Evolutionary conservation across 2,113 vertebrate genomes (phyloP).

Genomic region (Erinaceus europaeus): DNA sequence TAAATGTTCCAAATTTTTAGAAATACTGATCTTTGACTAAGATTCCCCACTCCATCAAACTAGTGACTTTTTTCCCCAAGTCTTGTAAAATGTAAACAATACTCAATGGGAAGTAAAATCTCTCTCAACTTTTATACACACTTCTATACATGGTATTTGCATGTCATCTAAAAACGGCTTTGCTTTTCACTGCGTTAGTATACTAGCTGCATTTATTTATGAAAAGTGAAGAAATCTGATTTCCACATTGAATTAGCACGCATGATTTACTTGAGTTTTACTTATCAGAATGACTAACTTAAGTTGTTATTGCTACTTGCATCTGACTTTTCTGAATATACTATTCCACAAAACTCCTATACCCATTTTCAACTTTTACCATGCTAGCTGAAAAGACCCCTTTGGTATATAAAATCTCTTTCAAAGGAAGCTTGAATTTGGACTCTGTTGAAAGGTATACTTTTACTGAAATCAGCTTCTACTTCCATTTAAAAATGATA

Average conservation of each 20-base stretch:
- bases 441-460: not conserved
- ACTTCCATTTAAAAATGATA: conserved; percentile 26
- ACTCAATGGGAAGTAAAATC: not conserved
- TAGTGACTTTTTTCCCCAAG: not conserved
- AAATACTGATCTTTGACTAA: not conserved
- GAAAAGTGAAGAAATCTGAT: not conserved
- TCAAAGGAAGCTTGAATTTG: not conserved
- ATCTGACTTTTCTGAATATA: not conserved
- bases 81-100: not conserved
- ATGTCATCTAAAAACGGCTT: not conserved
- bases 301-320: not conserved
- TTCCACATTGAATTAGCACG: not conserved
- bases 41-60: not conserved
- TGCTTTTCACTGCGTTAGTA: not conserved
- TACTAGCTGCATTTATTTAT: not conserved
- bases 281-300: not conserved
- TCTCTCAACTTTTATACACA: not conserved
- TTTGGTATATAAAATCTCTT: conserved; percentile 17
- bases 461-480: conserved; percentile 15
- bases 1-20: conserved; percentile 23
- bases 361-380: not conserved
- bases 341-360: not conserved
- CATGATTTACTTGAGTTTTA: not conserved
- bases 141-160: not conserved
- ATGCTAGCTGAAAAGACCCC: not conserved